Conservation (phyloP, 2,113 vertebrate genomes). For the Hippocampus mohnikei region DNA sequence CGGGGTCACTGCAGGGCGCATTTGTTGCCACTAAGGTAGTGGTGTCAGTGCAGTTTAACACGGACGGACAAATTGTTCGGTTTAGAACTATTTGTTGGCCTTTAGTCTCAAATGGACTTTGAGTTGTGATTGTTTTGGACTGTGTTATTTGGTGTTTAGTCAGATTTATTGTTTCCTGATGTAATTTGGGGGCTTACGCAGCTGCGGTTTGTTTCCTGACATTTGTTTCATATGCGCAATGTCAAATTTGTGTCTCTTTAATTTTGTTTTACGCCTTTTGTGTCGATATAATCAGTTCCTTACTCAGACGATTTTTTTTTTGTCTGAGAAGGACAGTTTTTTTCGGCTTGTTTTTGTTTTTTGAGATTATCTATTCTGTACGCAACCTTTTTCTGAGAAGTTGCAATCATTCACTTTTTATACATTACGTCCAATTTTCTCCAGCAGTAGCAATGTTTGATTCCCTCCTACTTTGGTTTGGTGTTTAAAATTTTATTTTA, state of each 20-base stretch:
- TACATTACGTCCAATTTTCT: not conserved
- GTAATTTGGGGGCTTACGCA: not conserved
- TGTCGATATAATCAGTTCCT: not conserved
- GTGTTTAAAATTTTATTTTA: too few species aligned
- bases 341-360: not conserved
- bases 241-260: constrained; percentile 1
- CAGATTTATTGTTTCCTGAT: constrained; percentile 6
- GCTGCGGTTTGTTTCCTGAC: not conserved
- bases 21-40: constrained; percentile 28
- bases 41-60: not conserved
- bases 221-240: not conserved
- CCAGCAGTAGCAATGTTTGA: too few species aligned
- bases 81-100: not conserved
- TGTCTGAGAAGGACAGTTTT: not conserved
- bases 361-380: not conserved
- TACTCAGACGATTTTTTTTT: not conserved
- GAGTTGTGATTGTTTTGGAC: not conserved
- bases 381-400: not conserved
- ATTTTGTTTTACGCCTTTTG: not conserved
- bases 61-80: not conserved
- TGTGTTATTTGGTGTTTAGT: not conserved
- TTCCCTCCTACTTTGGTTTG: too few species aligned
- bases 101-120: not conserved
- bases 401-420: not conserved
- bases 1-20: constrained; percentile 18